phyloP scores from a whole-genome alignment of 2,797 vertebrate genomes.

The Babyrousa celebensis region DNA sequence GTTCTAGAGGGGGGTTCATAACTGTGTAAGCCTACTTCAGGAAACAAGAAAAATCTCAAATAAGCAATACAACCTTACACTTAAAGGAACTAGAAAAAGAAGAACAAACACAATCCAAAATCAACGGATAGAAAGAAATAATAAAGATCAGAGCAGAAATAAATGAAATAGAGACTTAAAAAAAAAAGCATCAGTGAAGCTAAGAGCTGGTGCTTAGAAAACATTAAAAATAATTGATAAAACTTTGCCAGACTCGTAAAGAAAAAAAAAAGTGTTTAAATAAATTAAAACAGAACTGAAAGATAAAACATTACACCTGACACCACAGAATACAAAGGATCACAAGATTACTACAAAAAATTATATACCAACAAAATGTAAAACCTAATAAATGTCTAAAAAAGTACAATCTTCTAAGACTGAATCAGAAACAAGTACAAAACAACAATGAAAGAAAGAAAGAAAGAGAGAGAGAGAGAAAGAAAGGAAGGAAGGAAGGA shows the following conservation, averaged over 20 bases:
- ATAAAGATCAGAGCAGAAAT: not conserved
- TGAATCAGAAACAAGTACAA: not conserved
- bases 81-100: not conserved
- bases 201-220: not conserved
- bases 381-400: not conserved
- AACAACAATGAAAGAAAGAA: not conserved
- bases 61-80: not conserved
- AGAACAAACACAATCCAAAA: not conserved
- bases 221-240: not conserved
- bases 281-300: too few species aligned
- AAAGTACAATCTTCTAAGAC: not conserved
- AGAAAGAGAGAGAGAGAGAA: too few species aligned
- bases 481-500: too few species aligned
- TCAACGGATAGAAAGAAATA: not conserved
- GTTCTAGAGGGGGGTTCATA: not conserved
- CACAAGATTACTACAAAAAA: not conserved
- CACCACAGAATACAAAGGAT: not conserved
- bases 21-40: not conserved
- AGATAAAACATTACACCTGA: too few species aligned
- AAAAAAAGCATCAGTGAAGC: not conserved
- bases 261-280: not conserved
- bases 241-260: not conserved
- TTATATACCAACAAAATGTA: not conserved
- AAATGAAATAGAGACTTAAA: not conserved
- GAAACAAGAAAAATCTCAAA: not conserved